These are phyloP conservation scores for Pelusios castaneus DNA, from an alignment of 2,113 vertebrate species.

Conservation along the genomic window DNA sequence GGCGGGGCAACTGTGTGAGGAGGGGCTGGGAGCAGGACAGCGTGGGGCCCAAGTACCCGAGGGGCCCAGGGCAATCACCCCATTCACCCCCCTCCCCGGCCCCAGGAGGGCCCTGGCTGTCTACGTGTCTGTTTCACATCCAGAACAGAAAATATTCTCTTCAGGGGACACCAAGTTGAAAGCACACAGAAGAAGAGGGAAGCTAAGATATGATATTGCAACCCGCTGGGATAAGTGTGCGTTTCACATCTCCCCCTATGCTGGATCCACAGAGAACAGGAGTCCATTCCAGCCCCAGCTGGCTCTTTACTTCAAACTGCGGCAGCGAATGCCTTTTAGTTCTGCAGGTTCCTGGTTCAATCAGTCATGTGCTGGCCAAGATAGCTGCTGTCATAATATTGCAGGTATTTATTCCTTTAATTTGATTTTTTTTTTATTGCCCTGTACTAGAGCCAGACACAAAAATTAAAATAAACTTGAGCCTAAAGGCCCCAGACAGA, in stretches of 20 bases:
- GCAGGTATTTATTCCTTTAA: not conserved
- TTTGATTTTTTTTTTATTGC: not conserved
- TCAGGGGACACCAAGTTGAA: not conserved
- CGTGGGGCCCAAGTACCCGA: no score
- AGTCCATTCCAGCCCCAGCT: no score
- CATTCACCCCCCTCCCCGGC: no score
- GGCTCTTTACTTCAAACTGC: not conserved
- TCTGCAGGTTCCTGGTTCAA: not conserved
- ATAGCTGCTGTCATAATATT: rapidly evolving
- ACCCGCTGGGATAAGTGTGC: not conserved
- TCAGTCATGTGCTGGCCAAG: rapidly evolving
- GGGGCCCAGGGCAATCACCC: no score
- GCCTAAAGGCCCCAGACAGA: not conserved
- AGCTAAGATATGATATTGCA: not conserved
- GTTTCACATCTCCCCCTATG: no score
- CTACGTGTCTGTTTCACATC: not conserved
- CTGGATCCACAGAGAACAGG: no score
- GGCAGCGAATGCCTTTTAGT: not conserved
- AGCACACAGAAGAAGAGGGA: not conserved
- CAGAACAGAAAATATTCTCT: not conserved
- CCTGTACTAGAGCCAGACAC: not conserved
- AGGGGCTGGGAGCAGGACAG: no score
- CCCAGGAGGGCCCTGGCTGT: no score
- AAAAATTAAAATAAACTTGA: not conserved
- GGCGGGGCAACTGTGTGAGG: no score